Conservation (phyloP, 1,140 invertebrate species). For the Stegodyphus mimosarum region DNA sequence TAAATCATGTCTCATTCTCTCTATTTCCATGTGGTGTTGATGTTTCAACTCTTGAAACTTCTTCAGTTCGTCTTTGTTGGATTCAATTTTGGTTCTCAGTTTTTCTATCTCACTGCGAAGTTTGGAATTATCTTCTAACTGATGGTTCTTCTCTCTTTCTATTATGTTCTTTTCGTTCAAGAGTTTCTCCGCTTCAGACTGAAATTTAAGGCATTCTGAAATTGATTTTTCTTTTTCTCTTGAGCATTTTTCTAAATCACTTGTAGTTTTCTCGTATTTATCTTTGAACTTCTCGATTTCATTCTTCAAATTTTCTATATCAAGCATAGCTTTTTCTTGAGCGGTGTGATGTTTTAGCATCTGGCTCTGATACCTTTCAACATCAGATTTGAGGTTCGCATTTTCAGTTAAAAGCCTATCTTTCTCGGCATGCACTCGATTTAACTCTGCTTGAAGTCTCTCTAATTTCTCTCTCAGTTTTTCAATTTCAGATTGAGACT, state of each 20-base stretch:
- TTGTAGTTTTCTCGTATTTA: slow-evolving; percentile 82
- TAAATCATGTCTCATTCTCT: slow-evolving; percentile 67
- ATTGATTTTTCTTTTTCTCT: slow-evolving; percentile 73
- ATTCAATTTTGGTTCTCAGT: slow-evolving; percentile 69
- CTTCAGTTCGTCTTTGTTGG: slow-evolving; percentile 59
- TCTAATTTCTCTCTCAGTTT: slow-evolving; percentile 92
- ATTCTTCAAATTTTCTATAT: slow-evolving; percentile 82
- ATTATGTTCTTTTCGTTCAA: slow-evolving; percentile 57
- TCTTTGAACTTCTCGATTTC: slow-evolving; percentile 88
- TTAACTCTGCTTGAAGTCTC: slow-evolving; percentile 81
- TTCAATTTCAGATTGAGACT: slow-evolving; percentile 86
- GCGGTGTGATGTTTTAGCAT: slow-evolving; percentile 78
- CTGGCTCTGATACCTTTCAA: slow-evolving; percentile 82
- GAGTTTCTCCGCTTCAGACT: slow-evolving; percentile 60
- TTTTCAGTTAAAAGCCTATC: slow-evolving; percentile 78
- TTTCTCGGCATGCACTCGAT: slow-evolving; percentile 82
- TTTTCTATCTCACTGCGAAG: slow-evolving; percentile 77
- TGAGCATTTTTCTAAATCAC: slow-evolving; percentile 80
- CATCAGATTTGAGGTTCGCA: slow-evolving; percentile 80
- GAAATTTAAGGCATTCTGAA: slow-evolving; percentile 72
- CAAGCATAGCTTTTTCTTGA: slow-evolving; percentile 83
- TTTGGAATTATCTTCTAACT: slow-evolving; percentile 66
- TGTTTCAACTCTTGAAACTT: slow-evolving; percentile 62
- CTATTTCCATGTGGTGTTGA: slow-evolving; percentile 63
- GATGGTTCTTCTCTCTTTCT: slow-evolving; percentile 65